Base-by-base conservation (phyloP, 2,797 vertebrate genomes). In the Rousettus madagascariensis region DNA sequence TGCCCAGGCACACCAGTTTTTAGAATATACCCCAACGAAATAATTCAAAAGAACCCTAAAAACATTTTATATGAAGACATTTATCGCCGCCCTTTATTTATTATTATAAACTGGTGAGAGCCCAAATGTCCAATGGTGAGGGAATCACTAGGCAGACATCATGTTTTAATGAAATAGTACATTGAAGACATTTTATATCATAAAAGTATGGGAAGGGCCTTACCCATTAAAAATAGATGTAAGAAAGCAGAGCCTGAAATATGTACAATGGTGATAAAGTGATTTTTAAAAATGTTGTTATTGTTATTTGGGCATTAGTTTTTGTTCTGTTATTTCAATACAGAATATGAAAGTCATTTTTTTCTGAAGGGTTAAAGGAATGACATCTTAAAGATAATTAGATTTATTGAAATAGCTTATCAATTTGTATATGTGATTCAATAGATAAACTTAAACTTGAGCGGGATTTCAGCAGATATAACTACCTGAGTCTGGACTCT, bases 401-500 rank as follows among this genome's bases (percentile, higher is more conserved):
- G 28, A 69, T 86, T 63, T 86, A 36, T 33, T 36, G 17, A 96
- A 55, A 57, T 38, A 28, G 16, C 26, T 41, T 79, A 92, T 1
- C 10, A 15, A 1, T 71, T n/a, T 78, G 2, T 92, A 0, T 95
- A 30, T 87, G 12, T 90, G 46, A 43, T 94, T 97, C 97, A 51
- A 94, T 98, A 99, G 99, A 98, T 97, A 99, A 99, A 79, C 99
- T 99, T 90, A 99, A 99, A 97, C 98, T 99, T 84, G 99, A 99
- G 96, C 98, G 98, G 12, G 99, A 99, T 97, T 99, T 99, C 98
- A 99, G 99, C 99, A 99, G 99, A 87, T 99, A 99, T 97, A 99
- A 99, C 98, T 99, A 99, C 98, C 98, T 99, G 97, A 99, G 99
- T 94, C 98, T 99, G 96, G 99, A 99, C 97, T 99, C 99, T 0